These are phyloP conservation scores for Linurgus olivaceus DNA, from an alignment of 2,797 vertebrate species.

Conservation along the genomic window DNA sequence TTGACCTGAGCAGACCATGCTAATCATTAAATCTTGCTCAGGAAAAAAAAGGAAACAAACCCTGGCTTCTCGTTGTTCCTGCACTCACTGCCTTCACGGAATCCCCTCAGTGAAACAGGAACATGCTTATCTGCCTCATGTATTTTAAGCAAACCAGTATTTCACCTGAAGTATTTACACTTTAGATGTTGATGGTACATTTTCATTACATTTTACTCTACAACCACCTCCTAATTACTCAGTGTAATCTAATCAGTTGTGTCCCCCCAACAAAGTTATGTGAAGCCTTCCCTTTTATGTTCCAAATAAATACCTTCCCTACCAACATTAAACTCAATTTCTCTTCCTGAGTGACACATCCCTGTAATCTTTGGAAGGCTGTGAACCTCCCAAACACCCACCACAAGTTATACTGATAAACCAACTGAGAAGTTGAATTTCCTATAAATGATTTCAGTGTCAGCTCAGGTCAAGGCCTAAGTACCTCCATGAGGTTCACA, in stretches of 20 bases:
- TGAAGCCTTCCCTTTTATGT: background rate
- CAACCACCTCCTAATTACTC: background rate
- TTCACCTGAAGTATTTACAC: background rate
- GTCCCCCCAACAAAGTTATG: background rate
- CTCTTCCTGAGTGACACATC: background rate
- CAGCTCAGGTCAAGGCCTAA: background rate
- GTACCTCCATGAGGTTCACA: background rate
- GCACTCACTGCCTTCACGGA: background rate
- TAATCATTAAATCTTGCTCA: background rate
- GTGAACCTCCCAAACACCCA: background rate
- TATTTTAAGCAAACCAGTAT: background rate
- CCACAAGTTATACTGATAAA: background rate
- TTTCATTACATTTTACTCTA: background rate
- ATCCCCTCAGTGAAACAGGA: background rate
- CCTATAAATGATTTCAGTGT: background rate
- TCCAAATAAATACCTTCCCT: background rate
- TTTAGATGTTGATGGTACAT: background rate
- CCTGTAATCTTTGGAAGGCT: background rate
- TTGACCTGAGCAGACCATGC: background rate
- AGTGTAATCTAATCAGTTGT: background rate
- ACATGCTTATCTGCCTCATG: background rate
- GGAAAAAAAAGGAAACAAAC: background rate
- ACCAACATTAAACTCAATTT: background rate
- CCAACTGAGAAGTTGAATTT: background rate
- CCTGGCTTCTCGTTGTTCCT: background rate